phyloP scores from a whole-genome alignment of 1,140 invertebrate species.

The Zeugodacus cucurbitae region DNA sequence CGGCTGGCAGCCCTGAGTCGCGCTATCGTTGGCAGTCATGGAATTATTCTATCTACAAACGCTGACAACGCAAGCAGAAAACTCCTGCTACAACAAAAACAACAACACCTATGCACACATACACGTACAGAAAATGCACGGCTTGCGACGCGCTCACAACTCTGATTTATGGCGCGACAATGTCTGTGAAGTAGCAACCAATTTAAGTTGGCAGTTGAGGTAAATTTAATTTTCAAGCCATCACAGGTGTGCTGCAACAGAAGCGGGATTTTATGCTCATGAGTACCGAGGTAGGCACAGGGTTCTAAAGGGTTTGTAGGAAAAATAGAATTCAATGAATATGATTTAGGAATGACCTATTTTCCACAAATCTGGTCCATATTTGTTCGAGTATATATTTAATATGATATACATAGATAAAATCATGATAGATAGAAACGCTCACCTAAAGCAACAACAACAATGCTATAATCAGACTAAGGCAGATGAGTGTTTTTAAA shows the following conservation, averaged over 20 bases:
- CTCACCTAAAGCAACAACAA: too few relatives aligned
- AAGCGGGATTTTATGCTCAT: not conserved
- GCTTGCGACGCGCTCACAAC: not conserved
- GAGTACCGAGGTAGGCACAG: not conserved
- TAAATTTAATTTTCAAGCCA: not conserved
- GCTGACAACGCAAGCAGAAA: not conserved
- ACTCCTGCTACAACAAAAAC: not conserved
- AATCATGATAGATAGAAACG: too few relatives aligned
- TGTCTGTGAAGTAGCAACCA: not conserved
- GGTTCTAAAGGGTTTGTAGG: too few relatives aligned
- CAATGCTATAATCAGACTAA: too few relatives aligned
- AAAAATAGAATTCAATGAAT: too few relatives aligned
- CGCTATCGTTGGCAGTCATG: not conserved
- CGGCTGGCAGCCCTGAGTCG: not conserved
- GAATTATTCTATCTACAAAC: too few relatives aligned
- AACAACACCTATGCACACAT: not conserved
- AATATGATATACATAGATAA: too few relatives aligned
- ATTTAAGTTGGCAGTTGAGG: not conserved
- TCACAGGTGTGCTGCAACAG: not conserved
- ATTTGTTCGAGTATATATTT: too few relatives aligned
- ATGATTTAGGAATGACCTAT: too few relatives aligned
- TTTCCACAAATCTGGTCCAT: too few relatives aligned
- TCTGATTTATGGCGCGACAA: slow-evolving; percentile 17
- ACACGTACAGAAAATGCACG: not conserved
- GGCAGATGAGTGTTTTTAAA: too few relatives aligned